phyloP scores from a whole-genome alignment of 2,888 invertebrate species.

The Cepaea hortensis region DNA sequence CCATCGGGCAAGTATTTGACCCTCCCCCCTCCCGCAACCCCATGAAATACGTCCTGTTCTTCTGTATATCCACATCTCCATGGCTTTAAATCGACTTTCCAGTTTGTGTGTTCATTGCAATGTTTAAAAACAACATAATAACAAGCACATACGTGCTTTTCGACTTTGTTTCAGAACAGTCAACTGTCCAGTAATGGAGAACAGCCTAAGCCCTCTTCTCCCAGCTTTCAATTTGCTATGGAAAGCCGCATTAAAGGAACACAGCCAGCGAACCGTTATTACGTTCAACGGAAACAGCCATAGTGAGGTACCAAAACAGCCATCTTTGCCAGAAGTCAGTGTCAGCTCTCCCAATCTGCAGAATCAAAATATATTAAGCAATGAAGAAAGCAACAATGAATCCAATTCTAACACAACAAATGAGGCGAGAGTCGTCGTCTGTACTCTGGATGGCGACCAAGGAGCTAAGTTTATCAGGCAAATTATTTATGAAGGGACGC shows the following conservation, averaged over 20 bases:
- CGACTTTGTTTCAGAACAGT: background rate
- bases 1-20: too few species aligned
- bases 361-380: background rate
- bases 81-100: too few species aligned
- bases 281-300: background rate
- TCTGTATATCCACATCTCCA: too few species aligned
- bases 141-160: background rate
- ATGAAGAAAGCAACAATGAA: background rate
- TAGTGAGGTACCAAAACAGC: background rate
- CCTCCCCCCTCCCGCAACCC: too few species aligned
- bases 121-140: too few species aligned
- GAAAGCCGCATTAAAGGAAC: conserved; percentile 14
- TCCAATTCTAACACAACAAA: background rate
- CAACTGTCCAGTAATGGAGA: background rate
- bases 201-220: background rate
- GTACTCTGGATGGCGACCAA: conserved; percentile 19
- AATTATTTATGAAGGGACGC: background rate
- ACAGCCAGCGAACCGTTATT: background rate
- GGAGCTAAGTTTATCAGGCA: conserved; percentile 2
- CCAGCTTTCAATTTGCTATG: conserved; percentile 33
- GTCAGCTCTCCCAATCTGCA: background rate
- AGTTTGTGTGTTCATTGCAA: too few species aligned
- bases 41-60: too few species aligned
- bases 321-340: background rate
- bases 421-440: conserved; percentile 8